Base-by-base conservation (phyloP, 2,797 vertebrate genomes). In the Scomberomorus guttatus region DNA sequence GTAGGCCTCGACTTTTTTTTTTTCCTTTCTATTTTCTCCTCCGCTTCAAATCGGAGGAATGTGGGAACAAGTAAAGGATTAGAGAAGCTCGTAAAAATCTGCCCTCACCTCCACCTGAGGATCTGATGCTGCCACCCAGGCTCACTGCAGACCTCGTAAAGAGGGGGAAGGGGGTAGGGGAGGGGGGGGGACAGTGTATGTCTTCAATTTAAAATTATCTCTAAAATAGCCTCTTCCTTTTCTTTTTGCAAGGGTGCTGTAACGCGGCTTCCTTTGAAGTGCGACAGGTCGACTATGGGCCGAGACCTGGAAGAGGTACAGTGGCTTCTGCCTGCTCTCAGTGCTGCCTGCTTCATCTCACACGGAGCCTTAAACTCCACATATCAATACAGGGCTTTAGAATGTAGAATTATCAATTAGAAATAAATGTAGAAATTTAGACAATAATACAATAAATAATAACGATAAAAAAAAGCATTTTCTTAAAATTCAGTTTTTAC, bases 271-370 rank as follows among this genome's bases (percentile, higher is more conserved):
- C 90, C 96, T 96, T 95, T 96, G 95, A 97, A 97, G 96, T 96
- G 95, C 96, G 96, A 97, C 95, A 97, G 94, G 94, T 96, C 90
- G 94, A 96, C 94, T 94, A 92, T 96, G 94, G 95, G 94, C 96
- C 96, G 96, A 96, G 95, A 95, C 90, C 91, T 91, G 90, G 91
- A 92, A 68, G 90, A 93, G 91, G 92, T 91, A 95, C 94, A 93
- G 91, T 93, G 85, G 88, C 93, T 89, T 56, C 78, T 81, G 71
- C 78, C 81, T 91, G 74, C 88, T 86, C 72, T 72, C 69, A 77
- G 67, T 79, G 18, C 77, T 82, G 77, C 52, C 81, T 86, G 83
- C 79, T 83, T 34, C 73, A 76, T 48, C 77, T 80, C 68, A 72
- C 77, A 79, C 80, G 11, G 69, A 83, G 71, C 20, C 72, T 62